These are phyloP conservation scores for Pegea sp. DNA, from an alignment of 23 tunicate species.

Conservation along the genomic window DNA sequence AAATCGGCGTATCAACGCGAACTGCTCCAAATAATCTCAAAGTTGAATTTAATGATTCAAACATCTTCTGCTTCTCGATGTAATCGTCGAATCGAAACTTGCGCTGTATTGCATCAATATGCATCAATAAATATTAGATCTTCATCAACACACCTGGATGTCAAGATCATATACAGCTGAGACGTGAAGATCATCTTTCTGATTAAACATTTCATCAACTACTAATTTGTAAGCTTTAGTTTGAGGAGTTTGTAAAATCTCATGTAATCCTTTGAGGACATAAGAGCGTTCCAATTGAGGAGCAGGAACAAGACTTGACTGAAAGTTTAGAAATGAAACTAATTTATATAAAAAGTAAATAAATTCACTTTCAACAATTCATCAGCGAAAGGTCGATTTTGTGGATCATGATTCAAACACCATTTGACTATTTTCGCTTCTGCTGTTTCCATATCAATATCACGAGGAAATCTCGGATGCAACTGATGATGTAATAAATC, in stretches of 20 bases:
- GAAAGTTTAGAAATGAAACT: background rate
- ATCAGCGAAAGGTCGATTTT: conserved; percentile 48
- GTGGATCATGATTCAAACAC: conserved; percentile 69
- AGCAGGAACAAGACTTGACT: conserved; percentile 67
- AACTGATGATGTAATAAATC: too few species aligned
- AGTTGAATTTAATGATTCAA: conserved; percentile 12
- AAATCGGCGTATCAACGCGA: conserved; percentile 20
- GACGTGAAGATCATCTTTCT: conserved; percentile 9
- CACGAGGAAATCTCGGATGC: conserved; percentile 40
- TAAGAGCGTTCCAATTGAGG: conserved; percentile 41
- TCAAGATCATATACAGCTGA: conserved; percentile 66
- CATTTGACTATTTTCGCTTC: conserved; percentile 47
- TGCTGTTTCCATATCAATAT: conserved; percentile 9
- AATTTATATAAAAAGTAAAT: background rate
- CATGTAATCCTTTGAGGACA: conserved; percentile 34
- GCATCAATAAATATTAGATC: too few species aligned
- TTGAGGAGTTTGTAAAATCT: conserved; percentile 29
- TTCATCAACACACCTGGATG: conserved; percentile 17
- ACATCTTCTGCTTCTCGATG: conserved; percentile 6
- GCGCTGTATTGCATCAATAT: too few species aligned
- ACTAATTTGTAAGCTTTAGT: conserved; percentile 34
- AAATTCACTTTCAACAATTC: conserved; percentile 43
- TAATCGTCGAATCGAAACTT: too few species aligned
- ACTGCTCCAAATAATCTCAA: conserved; percentile 44
- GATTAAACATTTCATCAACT: conserved; percentile 38